Conservation (phyloP, 2,113 vertebrate species). For the Gallinago paraguaiae region DNA sequence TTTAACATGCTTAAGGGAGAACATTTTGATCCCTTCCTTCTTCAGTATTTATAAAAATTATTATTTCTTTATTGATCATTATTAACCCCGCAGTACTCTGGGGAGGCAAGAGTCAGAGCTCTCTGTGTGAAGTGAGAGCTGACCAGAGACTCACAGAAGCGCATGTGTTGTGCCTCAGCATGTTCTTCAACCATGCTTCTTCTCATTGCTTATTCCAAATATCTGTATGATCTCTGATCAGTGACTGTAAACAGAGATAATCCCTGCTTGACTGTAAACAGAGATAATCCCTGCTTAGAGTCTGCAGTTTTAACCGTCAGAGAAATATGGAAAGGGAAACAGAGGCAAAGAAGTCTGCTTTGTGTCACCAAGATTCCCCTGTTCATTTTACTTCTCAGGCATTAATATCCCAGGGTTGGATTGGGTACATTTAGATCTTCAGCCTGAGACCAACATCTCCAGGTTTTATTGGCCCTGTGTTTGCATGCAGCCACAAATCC, state of each 20-base stretch:
- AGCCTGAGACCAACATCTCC: not conserved
- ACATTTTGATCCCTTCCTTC: not conserved
- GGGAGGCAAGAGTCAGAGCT: not conserved
- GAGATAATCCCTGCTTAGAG: not conserved
- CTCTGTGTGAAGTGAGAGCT: not conserved
- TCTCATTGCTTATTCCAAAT: not conserved
- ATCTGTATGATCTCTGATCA: not conserved
- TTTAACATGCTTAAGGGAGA: not conserved
- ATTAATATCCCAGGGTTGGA: not conserved
- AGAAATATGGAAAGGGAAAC: not conserved
- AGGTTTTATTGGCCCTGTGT: not conserved
- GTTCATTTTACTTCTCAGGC: not conserved
- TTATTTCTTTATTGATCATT: not conserved
- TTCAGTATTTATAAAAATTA: not conserved
- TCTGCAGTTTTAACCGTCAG: not conserved
- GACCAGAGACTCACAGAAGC: not conserved
- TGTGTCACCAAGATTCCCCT: not conserved
- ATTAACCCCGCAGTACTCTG: not conserved
- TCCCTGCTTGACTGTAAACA: not conserved
- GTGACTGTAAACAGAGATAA: not conserved
- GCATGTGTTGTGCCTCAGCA: not conserved
- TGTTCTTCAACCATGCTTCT: not conserved
- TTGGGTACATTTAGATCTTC: not conserved
- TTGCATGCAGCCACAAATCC: not conserved
- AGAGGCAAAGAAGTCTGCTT: not conserved